Conservation (phyloP, 53 echinoderm and acorn worm species). For the Crossaster papposus region DNA sequence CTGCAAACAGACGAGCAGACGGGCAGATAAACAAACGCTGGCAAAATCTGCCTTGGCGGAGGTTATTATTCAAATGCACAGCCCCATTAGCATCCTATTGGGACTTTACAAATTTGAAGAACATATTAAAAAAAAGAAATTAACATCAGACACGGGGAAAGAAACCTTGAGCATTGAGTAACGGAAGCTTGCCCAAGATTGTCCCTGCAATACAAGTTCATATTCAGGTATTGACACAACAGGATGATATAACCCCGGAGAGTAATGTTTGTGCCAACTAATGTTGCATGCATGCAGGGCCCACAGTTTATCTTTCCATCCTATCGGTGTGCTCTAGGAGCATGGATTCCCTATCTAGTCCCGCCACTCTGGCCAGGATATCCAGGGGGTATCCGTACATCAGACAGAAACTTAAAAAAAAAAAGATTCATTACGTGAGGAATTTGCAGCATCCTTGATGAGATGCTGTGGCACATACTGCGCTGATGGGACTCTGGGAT, state of each 20-base stretch:
- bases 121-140: not conserved
- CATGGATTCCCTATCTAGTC: not conserved
- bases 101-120: not conserved
- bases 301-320: not conserved
- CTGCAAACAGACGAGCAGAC: too few relatives aligned
- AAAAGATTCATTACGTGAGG: conserved; percentile 9
- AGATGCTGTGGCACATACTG: conserved; percentile 17
- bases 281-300: not conserved
- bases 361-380: not conserved
- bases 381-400: not conserved
- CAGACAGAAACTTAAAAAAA: not conserved
- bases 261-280: not conserved
- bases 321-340: not conserved
- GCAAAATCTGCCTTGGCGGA: too few relatives aligned
- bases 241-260: not conserved
- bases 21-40: too few relatives aligned
- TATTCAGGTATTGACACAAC: conserved; percentile 16
- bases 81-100: too few relatives aligned
- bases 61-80: too few relatives aligned
- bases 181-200: not conserved
- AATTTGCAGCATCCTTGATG: not conserved
- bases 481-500: conserved; percentile 22
- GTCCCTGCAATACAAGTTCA: not conserved
- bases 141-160: not conserved
- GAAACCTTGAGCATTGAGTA: not conserved